phyloP scores from a whole-genome alignment of 2,113 vertebrate genomes.

The Sander vitreus region DNA sequence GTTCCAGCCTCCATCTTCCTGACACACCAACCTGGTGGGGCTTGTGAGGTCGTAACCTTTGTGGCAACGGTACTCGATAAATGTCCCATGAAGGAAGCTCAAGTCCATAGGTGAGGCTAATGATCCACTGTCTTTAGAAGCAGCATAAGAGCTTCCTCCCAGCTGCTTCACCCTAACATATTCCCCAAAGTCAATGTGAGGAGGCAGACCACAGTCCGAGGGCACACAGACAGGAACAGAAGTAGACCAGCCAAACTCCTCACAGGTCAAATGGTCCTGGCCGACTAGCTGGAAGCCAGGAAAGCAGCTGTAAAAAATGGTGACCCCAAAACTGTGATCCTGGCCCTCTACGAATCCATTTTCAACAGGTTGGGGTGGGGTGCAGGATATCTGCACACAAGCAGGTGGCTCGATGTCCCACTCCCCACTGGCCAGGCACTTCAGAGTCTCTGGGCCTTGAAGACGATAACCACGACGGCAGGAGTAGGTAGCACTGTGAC shows the following conservation, averaged over 20 bases:
- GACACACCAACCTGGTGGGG: conserved; percentile 86
- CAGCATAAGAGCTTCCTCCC: not conserved
- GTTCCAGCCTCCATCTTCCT: conserved; percentile 95
- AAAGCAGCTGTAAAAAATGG: conserved; percentile 98
- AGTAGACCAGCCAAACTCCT: conserved; percentile 94
- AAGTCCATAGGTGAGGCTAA: conserved; percentile 58
- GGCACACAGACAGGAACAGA: conserved; percentile 88
- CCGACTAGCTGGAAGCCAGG: conserved; percentile 94
- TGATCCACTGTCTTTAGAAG: conserved; percentile 26
- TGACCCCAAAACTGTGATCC: conserved; percentile 94
- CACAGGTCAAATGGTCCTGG: conserved; percentile 93
- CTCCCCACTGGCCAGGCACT: conserved; percentile 89
- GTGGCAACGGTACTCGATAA: conserved; percentile 89
- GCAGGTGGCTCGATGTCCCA: conserved; percentile 88
- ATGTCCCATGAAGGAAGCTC: conserved; percentile 88
- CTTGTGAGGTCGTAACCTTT: conserved; percentile 90
- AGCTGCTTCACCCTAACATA: conserved; percentile 81
- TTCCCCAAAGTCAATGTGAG: conserved; percentile 97
- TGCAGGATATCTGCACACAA: conserved; percentile 91
- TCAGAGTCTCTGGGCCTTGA: conserved; percentile 87
- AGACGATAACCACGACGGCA: conserved; percentile 93
- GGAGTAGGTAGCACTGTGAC: conserved; percentile 88
- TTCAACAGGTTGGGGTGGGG: conserved; percentile 90
- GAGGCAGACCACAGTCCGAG: conserved; percentile 95
- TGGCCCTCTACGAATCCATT: conserved; percentile 97